Evolutionary conservation across 2,888 invertebrate species (phyloP), one percentile per base, ranked within the genome.

Genomic region (Acrobeloides nanus): DNA sequence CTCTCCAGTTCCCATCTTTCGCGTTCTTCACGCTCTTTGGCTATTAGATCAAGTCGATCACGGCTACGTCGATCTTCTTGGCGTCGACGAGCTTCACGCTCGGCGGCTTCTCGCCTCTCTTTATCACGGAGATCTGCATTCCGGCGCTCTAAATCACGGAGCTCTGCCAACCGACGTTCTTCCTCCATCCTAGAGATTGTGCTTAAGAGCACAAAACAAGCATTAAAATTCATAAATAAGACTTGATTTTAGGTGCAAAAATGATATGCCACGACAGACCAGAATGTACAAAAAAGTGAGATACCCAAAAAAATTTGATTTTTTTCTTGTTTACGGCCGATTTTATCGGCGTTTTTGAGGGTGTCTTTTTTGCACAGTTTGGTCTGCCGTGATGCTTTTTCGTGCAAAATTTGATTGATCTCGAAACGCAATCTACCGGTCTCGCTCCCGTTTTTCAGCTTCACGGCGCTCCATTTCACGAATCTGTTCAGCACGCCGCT

Each of bases 1-100:
- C 64, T 63, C 44, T 72, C 71, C 26, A 44, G 25, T 39, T 71
- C 71, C 51, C 68, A 63, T 3, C 50, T 48, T 48, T 72, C 71
- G 35, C 61, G 62, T 45, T 66, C 69, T 15, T 64, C 63, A 33
- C 62, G 52, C 46, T 69, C 69, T 6, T 62, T 54, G 17, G 61
- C 63, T 34, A 71, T 48, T 17, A 51, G 26, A 41, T 71, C 69
- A 26, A 71, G 52, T 26, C 61, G 61, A 42, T 71, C 71, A 18
- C 68, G 58, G 23, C 61, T 61, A 18, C 66, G 53, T 10, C 67
- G 52, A 38, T 70, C 71, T 26, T 71, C 70, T 33, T 49, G 34
- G 6, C 60, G 48, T 8, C 71, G 51, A 2, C 41, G 48, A 5
- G 53, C 57, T 35, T 72, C 71, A 24, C 72, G 61, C 12, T 61